phyloP scores from a whole-genome alignment of 2,888 invertebrate genomes.

The Amphipyra berbera region DNA sequence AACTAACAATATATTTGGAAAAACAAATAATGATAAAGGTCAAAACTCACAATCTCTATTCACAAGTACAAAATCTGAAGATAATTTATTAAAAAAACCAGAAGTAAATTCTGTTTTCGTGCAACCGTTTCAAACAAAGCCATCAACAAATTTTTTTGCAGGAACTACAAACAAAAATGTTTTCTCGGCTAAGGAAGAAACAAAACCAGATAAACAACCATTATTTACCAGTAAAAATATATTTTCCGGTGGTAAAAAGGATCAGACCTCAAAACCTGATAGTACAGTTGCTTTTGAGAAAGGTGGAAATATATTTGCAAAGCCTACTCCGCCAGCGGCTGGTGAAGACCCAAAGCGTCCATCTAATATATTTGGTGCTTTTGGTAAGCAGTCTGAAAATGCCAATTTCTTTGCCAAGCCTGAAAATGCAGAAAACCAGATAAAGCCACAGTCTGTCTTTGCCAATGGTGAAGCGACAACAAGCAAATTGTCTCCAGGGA shows the following conservation, averaged over 20 bases:
- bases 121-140: constrained; percentile 46
- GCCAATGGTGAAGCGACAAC: constrained; percentile 68
- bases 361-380: constrained; percentile 73
- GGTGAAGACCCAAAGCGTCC: constrained; percentile 59
- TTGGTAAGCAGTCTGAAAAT: constrained; percentile 64
- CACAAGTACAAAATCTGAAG: constrained; percentile 45
- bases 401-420: constrained; percentile 61
- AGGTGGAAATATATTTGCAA: constrained; percentile 72
- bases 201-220: constrained; percentile 19
- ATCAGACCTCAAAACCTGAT: constrained; percentile 63
- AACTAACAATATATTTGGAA: constrained; percentile 58
- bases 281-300: constrained; percentile 60
- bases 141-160: constrained; percentile 53
- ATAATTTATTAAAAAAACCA: constrained; percentile 54
- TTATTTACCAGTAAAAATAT: constrained; percentile 48
- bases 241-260: constrained; percentile 58
- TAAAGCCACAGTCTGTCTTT: constrained; percentile 60
- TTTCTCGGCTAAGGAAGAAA: constrained; percentile 41
- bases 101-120: constrained; percentile 57
- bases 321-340: constrained; percentile 51
- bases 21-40: constrained; percentile 57
- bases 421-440: constrained; percentile 31
- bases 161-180: constrained; percentile 35
- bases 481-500: constrained; percentile 74
- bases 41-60: constrained; percentile 60